Base-by-base conservation (phyloP, 2,113 vertebrate species). In the Xiphophorus maculatus region DNA sequence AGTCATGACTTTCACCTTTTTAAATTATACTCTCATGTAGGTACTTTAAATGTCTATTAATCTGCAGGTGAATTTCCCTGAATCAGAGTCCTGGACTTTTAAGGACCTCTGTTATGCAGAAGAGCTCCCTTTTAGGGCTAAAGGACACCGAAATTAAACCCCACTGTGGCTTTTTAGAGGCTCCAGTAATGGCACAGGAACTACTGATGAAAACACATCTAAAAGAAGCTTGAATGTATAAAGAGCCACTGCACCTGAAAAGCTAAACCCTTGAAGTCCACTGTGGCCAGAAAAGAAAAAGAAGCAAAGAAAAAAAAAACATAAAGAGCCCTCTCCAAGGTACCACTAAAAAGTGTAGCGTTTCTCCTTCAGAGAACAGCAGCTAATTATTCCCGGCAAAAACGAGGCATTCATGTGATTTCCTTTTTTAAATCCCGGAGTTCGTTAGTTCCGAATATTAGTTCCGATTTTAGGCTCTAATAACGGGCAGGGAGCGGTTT, bases 161-260 rank as follows among this genome's bases (percentile, higher is more conserved):
- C 37, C 40, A 60, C 73, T 69, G 62, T 42, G 58, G 32, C 64
- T 66, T 66, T 77, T 83, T 8, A 67, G 51, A 70, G 62, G n/a
- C 63, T 72, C 71, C 60, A 25, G 69, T 71, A 74, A 76, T 32
- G 69, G 69, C 67, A 69, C 1, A 29, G 66, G 29, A 66, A 54
- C 69, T 69, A 19, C 60, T 71, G 54, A 5, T 62, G 77, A 74
- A 66, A 81, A 73, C 27, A 73, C 73, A 73, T 83, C 63, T 66
- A 32, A 66, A 33, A 74, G 48, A 71, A 27, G 27, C 44, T 27
- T 40, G 37, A 15, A 32, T 73, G 81, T 81, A 12, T 76, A 35
- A 71, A 79, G 15, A 74, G 60, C 54, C 51, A 64, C 28, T 14
- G n/a, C 51, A 61, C 35, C 40, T 69, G 29, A 68, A 68, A 51